Evolutionary conservation across 2,797 vertebrate genomes (phyloP).

Genomic region (Acanthiza pusilla): DNA sequence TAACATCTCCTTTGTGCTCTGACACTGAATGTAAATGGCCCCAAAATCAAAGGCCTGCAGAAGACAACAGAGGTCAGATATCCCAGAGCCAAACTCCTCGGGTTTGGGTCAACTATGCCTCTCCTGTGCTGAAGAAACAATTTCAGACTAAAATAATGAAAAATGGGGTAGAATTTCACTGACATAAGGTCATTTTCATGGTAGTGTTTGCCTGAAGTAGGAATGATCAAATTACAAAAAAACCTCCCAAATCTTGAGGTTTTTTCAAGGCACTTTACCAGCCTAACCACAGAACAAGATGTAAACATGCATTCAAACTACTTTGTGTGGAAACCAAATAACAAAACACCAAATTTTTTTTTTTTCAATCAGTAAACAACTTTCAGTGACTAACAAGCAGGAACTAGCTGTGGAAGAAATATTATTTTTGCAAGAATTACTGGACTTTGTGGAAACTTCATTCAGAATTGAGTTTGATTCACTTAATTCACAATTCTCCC

Average conservation of each 20-base stretch:
- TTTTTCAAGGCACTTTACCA: background rate
- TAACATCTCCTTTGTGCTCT: background rate
- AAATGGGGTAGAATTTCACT: background rate
- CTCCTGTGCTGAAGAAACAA: background rate
- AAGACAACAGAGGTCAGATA: background rate
- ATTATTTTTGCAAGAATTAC: background rate
- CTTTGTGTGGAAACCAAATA: background rate
- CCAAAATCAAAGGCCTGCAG: background rate
- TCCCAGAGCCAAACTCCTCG: background rate
- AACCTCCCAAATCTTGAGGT: rapidly evolving
- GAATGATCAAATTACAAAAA: background rate
- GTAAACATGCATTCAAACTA: background rate
- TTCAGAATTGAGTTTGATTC: background rate
- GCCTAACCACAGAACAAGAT: background rate
- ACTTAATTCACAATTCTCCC: background rate
- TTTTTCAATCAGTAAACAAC: background rate
- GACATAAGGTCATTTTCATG: background rate
- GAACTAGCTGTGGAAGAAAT: background rate
- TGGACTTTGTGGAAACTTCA: background rate
- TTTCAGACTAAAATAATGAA: background rate
- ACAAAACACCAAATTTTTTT: background rate
- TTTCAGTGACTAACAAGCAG: background rate
- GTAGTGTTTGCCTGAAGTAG: background rate
- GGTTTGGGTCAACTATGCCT: background rate
- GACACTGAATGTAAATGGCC: background rate